Conservation (phyloP, 2,797 vertebrate genomes). For the Enteromius anoplus region DNA sequence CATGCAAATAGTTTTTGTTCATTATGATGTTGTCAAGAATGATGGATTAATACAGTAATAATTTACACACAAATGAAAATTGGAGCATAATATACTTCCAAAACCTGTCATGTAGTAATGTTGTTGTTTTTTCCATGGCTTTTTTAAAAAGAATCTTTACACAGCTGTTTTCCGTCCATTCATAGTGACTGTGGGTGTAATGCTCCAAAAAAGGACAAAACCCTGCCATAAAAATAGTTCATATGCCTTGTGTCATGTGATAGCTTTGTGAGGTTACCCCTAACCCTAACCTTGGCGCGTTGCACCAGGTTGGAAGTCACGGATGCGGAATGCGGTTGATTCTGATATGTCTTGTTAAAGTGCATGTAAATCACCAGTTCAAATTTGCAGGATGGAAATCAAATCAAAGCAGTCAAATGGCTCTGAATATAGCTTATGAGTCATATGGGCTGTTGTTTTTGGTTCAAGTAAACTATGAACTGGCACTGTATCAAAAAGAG, state of each 20-base stretch:
- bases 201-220: slow-evolving; percentile 27
- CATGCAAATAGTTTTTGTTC: slow-evolving; percentile 6
- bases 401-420: neutral
- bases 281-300: neutral
- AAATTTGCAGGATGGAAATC: neutral
- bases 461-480: neutral
- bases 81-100: neutral
- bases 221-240: slow-evolving; percentile 20
- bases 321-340: neutral
- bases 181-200: neutral
- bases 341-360: neutral
- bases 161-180: slow-evolving; percentile 11
- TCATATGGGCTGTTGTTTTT: neutral
- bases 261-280: slow-evolving; percentile 4
- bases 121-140: neutral
- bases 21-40: slow-evolving; percentile 7
- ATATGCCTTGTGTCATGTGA: slow-evolving; percentile 28
- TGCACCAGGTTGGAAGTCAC: neutral
- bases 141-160: neutral
- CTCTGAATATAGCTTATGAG: neutral
- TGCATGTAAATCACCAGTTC: neutral
- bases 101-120: slow-evolving; percentile 1
- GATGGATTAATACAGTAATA: neutral
- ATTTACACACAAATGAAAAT: slow-evolving; percentile 28
- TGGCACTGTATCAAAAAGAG: neutral